Evolutionary conservation across 1,140 invertebrate genomes (phyloP).

Genomic region (Psilanteris sp.): DNA sequence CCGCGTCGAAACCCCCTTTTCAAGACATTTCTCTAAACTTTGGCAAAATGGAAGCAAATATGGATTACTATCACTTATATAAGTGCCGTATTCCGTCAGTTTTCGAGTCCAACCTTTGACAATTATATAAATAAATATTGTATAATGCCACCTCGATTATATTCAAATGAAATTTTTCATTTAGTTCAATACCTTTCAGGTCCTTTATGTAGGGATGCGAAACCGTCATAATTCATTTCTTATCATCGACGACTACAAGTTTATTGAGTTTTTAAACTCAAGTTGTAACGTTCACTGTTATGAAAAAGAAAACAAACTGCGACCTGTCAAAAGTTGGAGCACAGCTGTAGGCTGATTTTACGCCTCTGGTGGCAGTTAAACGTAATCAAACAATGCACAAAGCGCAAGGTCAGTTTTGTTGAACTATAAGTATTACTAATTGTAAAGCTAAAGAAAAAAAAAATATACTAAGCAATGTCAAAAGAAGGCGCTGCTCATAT

Average conservation of each 20-base stretch:
- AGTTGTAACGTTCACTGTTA: background rate
- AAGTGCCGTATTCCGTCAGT: conserved; percentile 71
- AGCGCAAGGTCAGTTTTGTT: conserved; percentile 34
- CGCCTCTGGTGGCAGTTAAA: conserved; percentile 11
- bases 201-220: conserved; percentile 81
- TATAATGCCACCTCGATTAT: too few relatives aligned
- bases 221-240: conserved; percentile 77
- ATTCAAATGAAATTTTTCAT: too few relatives aligned
- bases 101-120: conserved; percentile 73
- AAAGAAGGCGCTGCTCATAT: too few relatives aligned
- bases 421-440: conserved; percentile 1
- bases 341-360: conserved; percentile 9
- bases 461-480: too few relatives aligned
- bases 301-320: conserved; percentile 7
- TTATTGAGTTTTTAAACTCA: background rate
- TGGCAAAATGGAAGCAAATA: conserved; percentile 76
- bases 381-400: conserved; percentile 12
- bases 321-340: conserved; percentile 28
- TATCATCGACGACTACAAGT: background rate
- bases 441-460: too few relatives aligned
- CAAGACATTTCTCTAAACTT: conserved; percentile 80
- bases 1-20: conserved; percentile 73
- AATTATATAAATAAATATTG: too few relatives aligned
- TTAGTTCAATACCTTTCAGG: conserved; percentile 82
- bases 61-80: conserved; percentile 75